These are phyloP conservation scores for Nyctibius bracteatus DNA, from an alignment of 2,113 vertebrate genomes.

Conservation along the genomic window DNA sequence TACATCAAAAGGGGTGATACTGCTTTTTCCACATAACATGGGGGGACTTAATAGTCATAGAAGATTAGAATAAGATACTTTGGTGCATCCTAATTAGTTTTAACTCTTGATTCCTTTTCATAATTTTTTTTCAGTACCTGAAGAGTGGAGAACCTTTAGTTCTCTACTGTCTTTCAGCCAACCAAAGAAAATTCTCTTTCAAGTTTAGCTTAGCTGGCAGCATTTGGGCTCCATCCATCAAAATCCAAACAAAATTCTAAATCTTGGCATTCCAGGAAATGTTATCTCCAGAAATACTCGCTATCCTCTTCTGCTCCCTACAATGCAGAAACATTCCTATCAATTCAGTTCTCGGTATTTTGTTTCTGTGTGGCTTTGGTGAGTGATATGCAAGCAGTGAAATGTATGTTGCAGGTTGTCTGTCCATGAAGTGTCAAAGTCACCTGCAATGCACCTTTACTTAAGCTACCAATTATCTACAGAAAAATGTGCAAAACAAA, in stretches of 20 bases:
- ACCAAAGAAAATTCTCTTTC: background rate
- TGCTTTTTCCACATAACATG: background rate
- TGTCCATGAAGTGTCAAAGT: background rate
- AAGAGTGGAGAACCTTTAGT: background rate
- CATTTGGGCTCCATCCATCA: background rate
- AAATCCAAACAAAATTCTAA: background rate
- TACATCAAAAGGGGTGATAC: background rate
- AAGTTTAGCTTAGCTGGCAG: background rate
- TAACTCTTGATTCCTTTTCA: background rate
- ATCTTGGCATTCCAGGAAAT: background rate
- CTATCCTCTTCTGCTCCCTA: background rate
- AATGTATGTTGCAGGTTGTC: background rate
- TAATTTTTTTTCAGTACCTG: background rate
- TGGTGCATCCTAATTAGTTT: background rate
- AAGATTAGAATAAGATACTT: background rate
- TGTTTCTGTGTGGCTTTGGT: background rate
- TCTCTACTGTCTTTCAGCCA: background rate
- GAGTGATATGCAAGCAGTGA: background rate
- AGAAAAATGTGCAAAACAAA: too few species aligned
- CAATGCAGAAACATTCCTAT: background rate
- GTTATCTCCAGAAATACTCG: background rate
- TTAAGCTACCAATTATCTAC: background rate
- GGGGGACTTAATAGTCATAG: background rate
- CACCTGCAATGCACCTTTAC: background rate
- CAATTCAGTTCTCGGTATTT: background rate